A percentile compares a stretch with the other conserved stretches of the same genome.
Evolutionary conservation across 64 coral and sea anemone species (phyloP).

Genomic region (Porites australiensis): DNA sequence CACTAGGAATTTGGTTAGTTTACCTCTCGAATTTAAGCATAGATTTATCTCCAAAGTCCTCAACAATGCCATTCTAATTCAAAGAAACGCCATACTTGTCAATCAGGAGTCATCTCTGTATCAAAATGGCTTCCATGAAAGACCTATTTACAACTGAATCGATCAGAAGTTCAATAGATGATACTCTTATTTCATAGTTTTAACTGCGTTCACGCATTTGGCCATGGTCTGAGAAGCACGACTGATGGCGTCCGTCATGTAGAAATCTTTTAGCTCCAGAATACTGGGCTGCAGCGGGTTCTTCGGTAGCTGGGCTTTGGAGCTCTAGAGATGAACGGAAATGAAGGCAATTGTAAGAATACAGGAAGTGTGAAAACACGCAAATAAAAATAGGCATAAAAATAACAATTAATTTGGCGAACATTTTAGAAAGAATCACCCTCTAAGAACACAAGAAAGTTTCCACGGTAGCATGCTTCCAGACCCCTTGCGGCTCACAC

Average conservation of each 20-base stretch:
- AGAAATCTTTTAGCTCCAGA: conserved; percentile 94
- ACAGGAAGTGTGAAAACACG: not conserved
- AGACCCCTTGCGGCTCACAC: too few relatives aligned
- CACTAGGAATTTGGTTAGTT: too few relatives aligned
- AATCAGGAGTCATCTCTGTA: not conserved
- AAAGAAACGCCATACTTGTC: not conserved
- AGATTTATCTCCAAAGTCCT: not conserved
- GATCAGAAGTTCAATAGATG: not conserved
- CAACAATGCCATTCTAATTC: not conserved
- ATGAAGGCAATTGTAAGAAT: too few relatives aligned
- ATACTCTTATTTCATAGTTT: conserved; percentile 79
- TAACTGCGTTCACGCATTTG: conserved; percentile 91
- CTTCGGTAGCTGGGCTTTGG: conserved; percentile 69
- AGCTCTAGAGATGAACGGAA: conserved; percentile 58
- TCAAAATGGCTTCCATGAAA: not conserved
- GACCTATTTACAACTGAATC: conserved; percentile 13
- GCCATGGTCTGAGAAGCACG: conserved; percentile 99
- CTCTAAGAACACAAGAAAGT: too few relatives aligned
- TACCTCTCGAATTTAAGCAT: not conserved
- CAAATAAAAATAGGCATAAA: too few relatives aligned
- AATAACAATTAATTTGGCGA: too few relatives aligned
- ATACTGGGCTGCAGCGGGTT: conserved; percentile 76
- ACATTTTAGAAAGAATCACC: too few relatives aligned
- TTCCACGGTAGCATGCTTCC: too few relatives aligned
- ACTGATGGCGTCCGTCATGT: conserved; percentile 97